phyloP scores from a whole-genome alignment of 1,140 invertebrate genomes.

The Steinernema khuongi region DNA sequence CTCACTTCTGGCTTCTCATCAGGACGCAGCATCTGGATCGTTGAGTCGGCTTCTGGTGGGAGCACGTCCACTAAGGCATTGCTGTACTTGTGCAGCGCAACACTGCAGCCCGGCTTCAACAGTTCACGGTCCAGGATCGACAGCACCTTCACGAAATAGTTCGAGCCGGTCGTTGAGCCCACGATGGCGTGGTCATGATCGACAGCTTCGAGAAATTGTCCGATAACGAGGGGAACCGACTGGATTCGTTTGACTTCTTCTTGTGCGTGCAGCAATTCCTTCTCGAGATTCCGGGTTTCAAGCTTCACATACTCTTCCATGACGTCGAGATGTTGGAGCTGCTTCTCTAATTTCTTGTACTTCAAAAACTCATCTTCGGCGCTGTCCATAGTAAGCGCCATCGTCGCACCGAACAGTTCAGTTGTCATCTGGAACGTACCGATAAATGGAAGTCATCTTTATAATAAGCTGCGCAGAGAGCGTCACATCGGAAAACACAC shows the following conservation, averaged over 20 bases:
- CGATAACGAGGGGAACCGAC: constrained; percentile 89
- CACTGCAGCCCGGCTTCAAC: constrained; percentile 86
- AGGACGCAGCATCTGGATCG: constrained; percentile 88
- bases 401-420: no score
- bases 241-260: constrained; percentile 92
- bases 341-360: constrained; percentile 80
- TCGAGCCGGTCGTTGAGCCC: constrained; percentile 77
- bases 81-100: constrained; percentile 93
- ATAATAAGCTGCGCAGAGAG: no score
- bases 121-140: constrained; percentile 89
- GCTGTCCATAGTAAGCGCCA: not conserved
- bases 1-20: constrained; percentile 97
- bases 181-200: constrained; percentile 96
- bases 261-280: constrained; percentile 93
- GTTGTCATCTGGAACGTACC: no score
- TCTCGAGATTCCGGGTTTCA: constrained; percentile 93
- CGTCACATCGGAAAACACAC: no score
- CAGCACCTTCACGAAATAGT: constrained; percentile 94
- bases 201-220: constrained; percentile 92
- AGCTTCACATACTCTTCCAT: constrained; percentile 98
- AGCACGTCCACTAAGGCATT: constrained; percentile 94
- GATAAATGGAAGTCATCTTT: no score
- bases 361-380: constrained; percentile 42
- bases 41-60: constrained; percentile 94
- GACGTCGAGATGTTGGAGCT: constrained; percentile 90